phyloP scores from a whole-genome alignment of 2,113 vertebrate genomes.

The Eretmochelys imbricata region DNA sequence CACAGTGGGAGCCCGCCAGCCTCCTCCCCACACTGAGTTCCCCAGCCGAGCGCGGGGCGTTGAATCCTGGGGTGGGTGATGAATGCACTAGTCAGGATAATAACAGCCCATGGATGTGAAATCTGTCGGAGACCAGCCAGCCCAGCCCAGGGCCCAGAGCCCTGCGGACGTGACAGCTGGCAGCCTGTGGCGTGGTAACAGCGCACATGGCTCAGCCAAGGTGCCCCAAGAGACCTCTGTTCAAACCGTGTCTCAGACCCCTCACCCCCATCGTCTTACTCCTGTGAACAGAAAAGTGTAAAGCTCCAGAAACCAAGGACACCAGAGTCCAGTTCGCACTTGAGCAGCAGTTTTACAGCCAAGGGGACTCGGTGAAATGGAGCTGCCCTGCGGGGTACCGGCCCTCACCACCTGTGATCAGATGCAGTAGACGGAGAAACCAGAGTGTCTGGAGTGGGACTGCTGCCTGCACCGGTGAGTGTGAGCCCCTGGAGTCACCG shows the following conservation, averaged over 20 bases:
- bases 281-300: neutral
- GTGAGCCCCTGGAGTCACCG: neutral
- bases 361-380: neutral
- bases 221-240: too few species aligned
- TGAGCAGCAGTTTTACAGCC: accelerated
- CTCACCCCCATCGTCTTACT: neutral
- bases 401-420: accelerated
- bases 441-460: neutral
- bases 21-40: too few species aligned
- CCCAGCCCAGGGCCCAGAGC: too few species aligned
- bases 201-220: too few species aligned
- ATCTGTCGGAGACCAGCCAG: too few species aligned
- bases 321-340: accelerated
- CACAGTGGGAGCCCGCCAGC: too few species aligned
- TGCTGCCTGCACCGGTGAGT: neutral
- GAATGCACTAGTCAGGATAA: accelerated
- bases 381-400: neutral
- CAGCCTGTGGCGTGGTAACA: too few species aligned
- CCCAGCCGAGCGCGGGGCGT: too few species aligned
- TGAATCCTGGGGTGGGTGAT: too few species aligned
- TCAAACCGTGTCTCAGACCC: too few species aligned
- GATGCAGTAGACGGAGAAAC: neutral
- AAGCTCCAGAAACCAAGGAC: neutral
- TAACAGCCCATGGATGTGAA: too few species aligned
- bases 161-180: too few species aligned